A percentile compares a stretch with the other conserved stretches of the same genome.
Evolutionary conservation across 2,797 vertebrate genomes (phyloP).

Genomic region (Erpetoichthys calabaricus): DNA sequence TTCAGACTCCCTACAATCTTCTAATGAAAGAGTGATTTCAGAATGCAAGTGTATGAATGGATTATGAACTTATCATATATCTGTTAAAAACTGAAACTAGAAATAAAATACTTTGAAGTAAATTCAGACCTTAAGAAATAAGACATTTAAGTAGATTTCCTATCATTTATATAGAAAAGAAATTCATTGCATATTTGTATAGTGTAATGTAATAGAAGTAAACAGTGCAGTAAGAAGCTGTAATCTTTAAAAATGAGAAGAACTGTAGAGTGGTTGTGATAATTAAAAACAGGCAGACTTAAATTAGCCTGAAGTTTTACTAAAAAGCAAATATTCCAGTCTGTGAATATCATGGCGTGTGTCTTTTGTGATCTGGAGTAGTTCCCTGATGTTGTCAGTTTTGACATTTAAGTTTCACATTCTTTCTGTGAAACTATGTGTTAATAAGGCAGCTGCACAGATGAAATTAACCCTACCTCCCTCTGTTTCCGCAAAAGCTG

Average conservation of each 20-base stretch:
- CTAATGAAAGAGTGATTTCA: too few species aligned
- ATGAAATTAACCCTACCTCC: neutral
- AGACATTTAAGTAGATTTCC: too few species aligned
- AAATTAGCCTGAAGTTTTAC: neutral
- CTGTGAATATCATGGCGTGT: neutral
- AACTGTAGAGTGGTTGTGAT: neutral
- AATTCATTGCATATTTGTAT: too few species aligned
- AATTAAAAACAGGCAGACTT: neutral
- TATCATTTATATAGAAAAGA: too few species aligned
- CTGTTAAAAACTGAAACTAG: too few species aligned
- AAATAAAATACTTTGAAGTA: too few species aligned
- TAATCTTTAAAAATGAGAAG: neutral
- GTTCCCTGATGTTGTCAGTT: neutral
- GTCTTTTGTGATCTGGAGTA: constrained; percentile 1
- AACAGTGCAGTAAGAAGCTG: neutral
- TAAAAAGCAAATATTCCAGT: constrained; percentile 3
- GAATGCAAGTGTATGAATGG: too few species aligned
- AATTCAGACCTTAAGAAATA: too few species aligned
- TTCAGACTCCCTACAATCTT: too few species aligned
- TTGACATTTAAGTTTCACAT: constrained; percentile 3
- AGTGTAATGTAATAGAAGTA: neutral
- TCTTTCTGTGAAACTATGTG: neutral
- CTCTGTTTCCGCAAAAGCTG: neutral
- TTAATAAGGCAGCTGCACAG: constrained; percentile 2
- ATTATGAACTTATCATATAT: too few species aligned